Base-by-base conservation (phyloP, 1,140 invertebrate genomes). In the Habropoda laboriosa region DNA sequence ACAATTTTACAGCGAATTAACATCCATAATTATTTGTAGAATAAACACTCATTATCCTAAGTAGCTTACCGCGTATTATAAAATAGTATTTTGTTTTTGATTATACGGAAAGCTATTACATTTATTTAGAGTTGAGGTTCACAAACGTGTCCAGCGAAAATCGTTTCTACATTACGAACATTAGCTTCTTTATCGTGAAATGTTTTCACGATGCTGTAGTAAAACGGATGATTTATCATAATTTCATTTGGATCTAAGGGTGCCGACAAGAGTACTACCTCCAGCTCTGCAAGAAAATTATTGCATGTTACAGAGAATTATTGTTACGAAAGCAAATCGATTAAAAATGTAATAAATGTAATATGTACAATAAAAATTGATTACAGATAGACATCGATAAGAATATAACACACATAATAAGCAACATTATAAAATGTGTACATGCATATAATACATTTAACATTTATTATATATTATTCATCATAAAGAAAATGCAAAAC, bases 151-250 rank as follows among this genome's bases (percentile, higher is more conserved):
- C 66, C 66, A 38, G 18, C 24, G 18, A 68, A 68, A 32, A 68
- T 10, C 2, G 47, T 24, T 63, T 3, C 12, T 40, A 24, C 8
- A 16, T 49, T 8, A 13, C 6, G 0, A 6, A 4, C 10, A 35
- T 38, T 21, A 45, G 18, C 18, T 61, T 32, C 16, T 18, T 49
- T 4, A 30, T 2, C 27, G 38, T 30, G 13, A 13, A 38, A 3
- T 35, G 38, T 40, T 12, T 75, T 71, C 3, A 84, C 10, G 18
- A 87, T 82, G 10, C 16, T 79, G 68, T 67, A 86, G 60, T 45
- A 7, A 61, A 85, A 87, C 61, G 86, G 79, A 49, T 51, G 73
- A 83, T 86, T 49, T 53, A 87, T 10, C 0, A 4, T 10, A 45
- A 81, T 24, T 49, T 40, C 40, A 21, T 3, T 8, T 18, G 61